Evolutionary conservation across 2,888 invertebrate species (phyloP).

Genomic region (Drosophila incognita): DNA sequence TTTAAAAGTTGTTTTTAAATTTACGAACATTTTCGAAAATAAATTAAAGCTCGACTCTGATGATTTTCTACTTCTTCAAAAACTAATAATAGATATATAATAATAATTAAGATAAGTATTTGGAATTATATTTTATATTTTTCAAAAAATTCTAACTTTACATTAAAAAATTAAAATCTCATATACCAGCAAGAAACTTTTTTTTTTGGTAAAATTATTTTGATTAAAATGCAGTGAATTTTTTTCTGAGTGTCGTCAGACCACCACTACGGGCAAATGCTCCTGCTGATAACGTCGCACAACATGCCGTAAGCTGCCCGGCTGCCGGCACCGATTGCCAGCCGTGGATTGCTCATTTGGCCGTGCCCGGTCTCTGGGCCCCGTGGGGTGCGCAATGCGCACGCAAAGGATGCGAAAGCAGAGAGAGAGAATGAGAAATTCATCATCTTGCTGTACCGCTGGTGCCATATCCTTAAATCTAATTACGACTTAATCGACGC

Average conservation of each 20-base stretch:
- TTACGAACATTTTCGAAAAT: too few species aligned
- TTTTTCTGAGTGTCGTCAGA: background rate
- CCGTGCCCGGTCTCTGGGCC: constrained; percentile 39
- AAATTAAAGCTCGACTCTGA: background rate
- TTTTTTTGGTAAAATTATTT: background rate
- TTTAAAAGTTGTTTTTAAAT: background rate
- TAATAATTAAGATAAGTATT: too few species aligned
- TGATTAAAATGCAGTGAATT: background rate
- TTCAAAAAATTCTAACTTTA: too few species aligned
- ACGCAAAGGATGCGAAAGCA: constrained; percentile 27
- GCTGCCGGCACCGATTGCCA: constrained; percentile 49
- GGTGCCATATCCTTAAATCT: constrained; percentile 85
- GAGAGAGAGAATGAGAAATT: constrained; percentile 68
- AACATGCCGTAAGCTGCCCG: constrained; percentile 78
- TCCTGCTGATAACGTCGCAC: constrained; percentile 77
- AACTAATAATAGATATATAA: too few species aligned
- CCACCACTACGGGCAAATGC: constrained; percentile 34
- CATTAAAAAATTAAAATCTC: too few species aligned
- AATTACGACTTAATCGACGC: constrained; percentile 85
- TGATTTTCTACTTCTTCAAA: too few species aligned
- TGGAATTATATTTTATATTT: too few species aligned
- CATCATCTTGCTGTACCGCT: constrained; percentile 83
- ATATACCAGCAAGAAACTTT: background rate
- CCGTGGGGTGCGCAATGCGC: constrained; percentile 70
- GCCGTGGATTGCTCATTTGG: constrained; percentile 76